phyloP scores from a whole-genome alignment of 2,888 invertebrate genomes.

The Pinctada fucata region DNA sequence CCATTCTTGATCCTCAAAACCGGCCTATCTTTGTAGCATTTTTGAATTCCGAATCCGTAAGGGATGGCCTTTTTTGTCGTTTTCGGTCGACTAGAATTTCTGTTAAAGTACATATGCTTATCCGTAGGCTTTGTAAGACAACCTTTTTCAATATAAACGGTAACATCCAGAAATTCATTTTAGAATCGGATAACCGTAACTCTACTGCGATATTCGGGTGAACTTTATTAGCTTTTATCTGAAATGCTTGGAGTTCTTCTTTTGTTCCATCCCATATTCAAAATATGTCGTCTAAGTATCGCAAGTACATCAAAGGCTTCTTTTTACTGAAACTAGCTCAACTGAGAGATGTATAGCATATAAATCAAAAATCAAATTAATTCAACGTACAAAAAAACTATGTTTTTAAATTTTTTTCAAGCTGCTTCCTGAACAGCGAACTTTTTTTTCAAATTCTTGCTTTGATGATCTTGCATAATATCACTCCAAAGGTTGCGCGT shows the following conservation, averaged over 20 bases:
- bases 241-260: neutral
- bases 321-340: too few species aligned
- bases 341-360: too few species aligned
- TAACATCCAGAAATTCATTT: too few species aligned
- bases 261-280: conserved; percentile 1
- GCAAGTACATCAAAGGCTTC: conserved; percentile 7
- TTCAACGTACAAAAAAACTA: too few species aligned
- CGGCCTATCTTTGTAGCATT: too few species aligned
- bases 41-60: neutral
- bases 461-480: too few species aligned
- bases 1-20: too few species aligned
- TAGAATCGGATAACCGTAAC: neutral
- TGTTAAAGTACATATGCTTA: neutral
- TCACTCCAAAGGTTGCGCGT: too few species aligned
- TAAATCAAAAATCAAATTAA: too few species aligned
- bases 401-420: too few species aligned
- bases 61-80: neutral
- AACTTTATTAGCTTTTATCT: neutral
- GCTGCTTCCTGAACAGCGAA: too few species aligned
- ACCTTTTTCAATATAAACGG: neutral
- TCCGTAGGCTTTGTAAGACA: neutral
- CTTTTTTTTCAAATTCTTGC: too few species aligned
- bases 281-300: conserved; percentile 14
- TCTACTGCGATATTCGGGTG: conserved; percentile 16
- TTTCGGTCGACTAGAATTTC: neutral